These are phyloP conservation scores for Halictus quadricinctus DNA, from an alignment of 2,888 invertebrate genomes.

Conservation along the genomic window DNA sequence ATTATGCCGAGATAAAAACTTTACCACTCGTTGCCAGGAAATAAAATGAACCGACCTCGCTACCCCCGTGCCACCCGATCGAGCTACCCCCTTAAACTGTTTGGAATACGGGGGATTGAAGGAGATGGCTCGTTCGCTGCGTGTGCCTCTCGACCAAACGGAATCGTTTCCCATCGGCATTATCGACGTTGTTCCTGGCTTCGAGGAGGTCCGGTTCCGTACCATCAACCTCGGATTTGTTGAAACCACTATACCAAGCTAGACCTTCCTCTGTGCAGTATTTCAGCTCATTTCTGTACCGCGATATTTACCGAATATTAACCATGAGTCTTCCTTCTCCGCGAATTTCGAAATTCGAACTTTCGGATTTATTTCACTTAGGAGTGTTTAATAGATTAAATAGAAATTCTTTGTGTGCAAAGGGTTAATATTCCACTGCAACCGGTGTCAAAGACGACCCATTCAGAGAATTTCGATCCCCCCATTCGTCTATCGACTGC, in stretches of 20 bases:
- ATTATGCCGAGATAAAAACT: conserved; percentile 49
- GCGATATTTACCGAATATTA: not conserved
- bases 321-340: too few species aligned
- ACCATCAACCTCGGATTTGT: conserved; percentile 4
- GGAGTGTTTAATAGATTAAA: too few species aligned
- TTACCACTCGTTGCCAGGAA: conserved; percentile 43
- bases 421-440: too few species aligned
- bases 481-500: not conserved
- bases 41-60: conserved; percentile 44
- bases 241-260: not conserved
- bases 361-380: too few species aligned
- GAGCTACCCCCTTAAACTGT: conserved; percentile 24
- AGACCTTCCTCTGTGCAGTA: not conserved
- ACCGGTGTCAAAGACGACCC: too few species aligned
- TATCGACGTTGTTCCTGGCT: not conserved
- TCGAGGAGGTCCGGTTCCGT: not conserved
- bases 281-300: not conserved
- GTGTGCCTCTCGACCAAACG: not conserved
- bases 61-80: conserved; percentile 12
- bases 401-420: not conserved
- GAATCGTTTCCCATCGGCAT: conserved; percentile 2
- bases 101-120: conserved; percentile 20
- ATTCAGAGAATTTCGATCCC: not conserved
- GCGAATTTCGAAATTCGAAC: too few species aligned
- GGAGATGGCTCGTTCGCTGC: conserved; percentile 10